Evolutionary conservation across 2,797 vertebrate species (phyloP), one percentile per base, ranked within the genome.

Genomic region (Sebastiscus tertius): DNA sequence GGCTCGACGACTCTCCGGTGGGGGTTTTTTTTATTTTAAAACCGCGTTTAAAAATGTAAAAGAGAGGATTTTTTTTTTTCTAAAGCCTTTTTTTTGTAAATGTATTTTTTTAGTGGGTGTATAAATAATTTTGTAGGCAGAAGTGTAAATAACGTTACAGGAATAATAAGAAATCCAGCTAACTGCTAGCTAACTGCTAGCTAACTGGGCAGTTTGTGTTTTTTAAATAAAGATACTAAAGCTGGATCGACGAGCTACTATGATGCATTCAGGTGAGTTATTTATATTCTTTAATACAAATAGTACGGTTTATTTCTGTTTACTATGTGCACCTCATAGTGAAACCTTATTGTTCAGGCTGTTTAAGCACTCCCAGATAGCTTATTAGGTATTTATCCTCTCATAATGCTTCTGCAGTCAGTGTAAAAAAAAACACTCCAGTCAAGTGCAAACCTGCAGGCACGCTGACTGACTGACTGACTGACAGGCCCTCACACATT

Each of bases 261-360:
- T 81, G 87, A 46, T 80, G 18, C 80, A 75, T 86, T 71, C 64
- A 39, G 94, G 94, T 95, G 87, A 95, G 93, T 94, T 73, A 52
- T 80, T 61, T 42, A 52, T 3, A 59, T 16, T 0, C 10, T 34
- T 34, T 79, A 36, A 6, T 14, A 3, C 16, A 71, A 60, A 73
- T 13, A 70, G 4, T 58, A 12, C 33, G 12, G 36, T 39, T 39
- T 39, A 39, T 39, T 39, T 39, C 36, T 63, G n/a, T 56, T 6
- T 22, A 18, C 75, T 3, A 72, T 42, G 27, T 66, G 6, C 20
- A 7, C 11, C 12, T 34, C 39, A 6, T 12, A 52, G 10, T 2
- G 56, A 72, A 13, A 12, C 34, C 22, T 56, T 65, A 12, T 69
- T 68, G 4, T 68, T 26, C 13, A 80, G 4, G 59, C 16, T 60